Evolutionary conservation across 2,888 invertebrate species (phyloP), one percentile per base, ranked within the genome.

Genomic region (Trachelus troglodyta): DNA sequence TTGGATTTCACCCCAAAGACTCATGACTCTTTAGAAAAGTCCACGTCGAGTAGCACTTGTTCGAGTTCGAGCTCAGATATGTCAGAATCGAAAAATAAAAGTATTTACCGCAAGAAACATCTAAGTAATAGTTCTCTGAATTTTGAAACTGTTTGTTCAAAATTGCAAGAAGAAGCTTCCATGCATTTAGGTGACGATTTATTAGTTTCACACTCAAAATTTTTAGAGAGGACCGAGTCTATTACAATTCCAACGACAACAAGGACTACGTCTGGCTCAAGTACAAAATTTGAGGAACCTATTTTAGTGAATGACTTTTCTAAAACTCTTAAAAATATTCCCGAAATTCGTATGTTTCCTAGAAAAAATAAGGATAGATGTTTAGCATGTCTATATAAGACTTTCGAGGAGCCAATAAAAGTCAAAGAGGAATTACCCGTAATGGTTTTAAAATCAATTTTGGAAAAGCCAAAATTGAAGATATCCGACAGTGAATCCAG

Each of bases 301-400:
- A 77, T 35, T 75, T 74, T 68, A 75, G 56, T 77, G 77, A 80
- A 78, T 74, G 69, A 73, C 12, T 75, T 75, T 69, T 68, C 69
- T 11, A 71, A 40, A 6, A 34, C 80, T 77, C 80, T 90, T 15
- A 77, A 79, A 12, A 79, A 80, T 6, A 85, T 91, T 31, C 91
- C 90, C 3, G 79, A 76, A 69, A 79, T 89, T 11, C 83, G 83
- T n/a, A 82, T 88, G 30, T 86, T 85, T 73, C 84, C 85, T 0
- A 84, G 91, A 78, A 85, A 79, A 56, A 86, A 84, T 31, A 75
- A 79, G 4, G 91, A 91, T 76, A 89, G 86, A 77, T 91, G 91
- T 79, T 80, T 90, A 12, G 83, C 89, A 15, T 91, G 91, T 78
- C 83, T 91, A 80, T 81, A 86, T 77, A 87, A 85, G 78, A 81